Evolutionary conservation across 2,113 vertebrate genomes (phyloP), one percentile per base, ranked within the genome.

Genomic region (Bungarus multicinctus): DNA sequence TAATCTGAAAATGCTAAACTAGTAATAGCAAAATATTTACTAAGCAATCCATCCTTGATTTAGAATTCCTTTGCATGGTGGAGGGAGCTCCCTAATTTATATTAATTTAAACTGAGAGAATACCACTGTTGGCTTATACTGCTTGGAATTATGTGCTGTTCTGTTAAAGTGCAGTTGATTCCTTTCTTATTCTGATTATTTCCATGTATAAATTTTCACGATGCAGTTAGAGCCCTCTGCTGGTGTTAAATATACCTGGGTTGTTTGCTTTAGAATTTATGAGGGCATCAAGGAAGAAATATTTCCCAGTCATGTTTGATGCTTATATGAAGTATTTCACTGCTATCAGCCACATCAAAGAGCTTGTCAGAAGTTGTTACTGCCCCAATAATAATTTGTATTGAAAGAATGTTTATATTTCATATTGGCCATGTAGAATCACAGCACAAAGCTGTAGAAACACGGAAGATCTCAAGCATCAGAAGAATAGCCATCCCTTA

Each of bases 171-270:
- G 50, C 14, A 88, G 20, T 88, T 50, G 5, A 88, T 12, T 57
- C 55, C 30, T 60, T 20, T 18, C 30, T 47, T 34, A 20, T 1
- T 87, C 43, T 57, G 60, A 74, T 69, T 45, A 81, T 81, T 57
- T 22, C 53, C 22, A 22, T 47, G 52, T 52, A 47, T 81, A 6
- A 58, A 3, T 1, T 18, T 88, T 93, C 43, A 90, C 91, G 69
- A 92, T 50, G 39, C 90, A 1, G 47, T 25, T 93, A 85, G 45
- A 90, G 94, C 18, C 4, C 39, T 95, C 85, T 95, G 43, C 81
- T 1, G 0, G 55, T 53, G 1, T 8, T 94, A 50, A 8, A 5
- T 10, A 25, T 53, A 88, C 53, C 1, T 3, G 39, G 39, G 93
- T 47, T 85, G 93, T 85, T 58, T 91, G 0, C 23, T 52, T 88